Conservation (phyloP, 2,113 vertebrate genomes). For the Phodopus roborovskii region DNA sequence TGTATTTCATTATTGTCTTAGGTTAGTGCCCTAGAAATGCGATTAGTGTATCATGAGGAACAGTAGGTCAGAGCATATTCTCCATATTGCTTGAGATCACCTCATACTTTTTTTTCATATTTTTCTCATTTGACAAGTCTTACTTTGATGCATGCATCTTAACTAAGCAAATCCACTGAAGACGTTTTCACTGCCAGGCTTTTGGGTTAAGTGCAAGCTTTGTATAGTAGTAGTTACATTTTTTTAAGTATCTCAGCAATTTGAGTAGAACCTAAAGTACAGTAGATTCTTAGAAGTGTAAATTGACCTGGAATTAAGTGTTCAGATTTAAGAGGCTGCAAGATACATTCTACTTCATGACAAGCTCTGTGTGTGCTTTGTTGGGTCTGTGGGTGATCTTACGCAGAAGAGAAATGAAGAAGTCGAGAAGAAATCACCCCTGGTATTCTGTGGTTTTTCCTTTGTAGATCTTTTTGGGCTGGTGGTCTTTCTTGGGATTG, state of each 20-base stretch:
- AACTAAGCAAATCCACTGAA: neutral
- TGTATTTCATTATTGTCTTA: neutral
- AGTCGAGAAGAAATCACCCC: neutral
- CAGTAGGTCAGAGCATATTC: neutral
- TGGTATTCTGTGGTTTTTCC: slow-evolving; percentile 16
- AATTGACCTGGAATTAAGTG: neutral
- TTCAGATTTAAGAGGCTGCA: neutral
- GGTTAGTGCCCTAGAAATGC: neutral
- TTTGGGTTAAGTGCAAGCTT: slow-evolving; percentile 4
- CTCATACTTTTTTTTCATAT: neutral
- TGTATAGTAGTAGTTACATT: neutral
- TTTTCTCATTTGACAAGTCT: neutral
- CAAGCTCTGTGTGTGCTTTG: neutral
- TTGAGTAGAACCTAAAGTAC: neutral
- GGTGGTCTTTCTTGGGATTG: slow-evolving; percentile 96
- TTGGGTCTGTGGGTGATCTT: neutral
- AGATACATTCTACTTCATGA: too few relatives aligned
- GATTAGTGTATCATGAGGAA: neutral
- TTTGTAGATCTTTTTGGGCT: slow-evolving; percentile 95
- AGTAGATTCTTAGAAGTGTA: neutral
- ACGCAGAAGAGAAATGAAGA: neutral
- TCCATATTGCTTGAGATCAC: neutral
- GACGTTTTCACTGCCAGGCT: neutral
- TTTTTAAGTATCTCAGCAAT: neutral
- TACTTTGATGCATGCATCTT: neutral